Percentiles rank a stretch among this genome's conserved stretches.
phyloP scores from a whole-genome alignment of 1,140 invertebrate genomes.

The Caenorhabditis elegans region WBcel235 BX284603.4:2528501-2529000 shows the following conservation, averaged over 20 bases:
- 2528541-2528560: slow-evolving; percentile 89
- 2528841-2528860: neutral
- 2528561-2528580: slow-evolving; percentile 96
- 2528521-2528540: slow-evolving; percentile 88
- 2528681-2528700: too few species aligned
- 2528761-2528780: neutral
- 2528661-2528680: neutral
- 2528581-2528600: slow-evolving; percentile 75
- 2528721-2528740: too few species aligned
- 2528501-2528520: slow-evolving; percentile 87
- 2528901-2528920: neutral
- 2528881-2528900: neutral
- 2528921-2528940: neutral
- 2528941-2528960: neutral
- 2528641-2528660: neutral
- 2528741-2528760: neutral
- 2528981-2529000: too few species aligned
- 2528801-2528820: neutral
- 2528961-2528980: too few species aligned
- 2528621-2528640: neutral
- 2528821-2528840: slow-evolving; percentile 5
- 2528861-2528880: neutral
- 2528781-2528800: neutral
- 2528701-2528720: too few species aligned
- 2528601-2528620: neutral